phyloP scores from a whole-genome alignment of 2,888 invertebrate species.

The Drosophila quinaria region DNA sequence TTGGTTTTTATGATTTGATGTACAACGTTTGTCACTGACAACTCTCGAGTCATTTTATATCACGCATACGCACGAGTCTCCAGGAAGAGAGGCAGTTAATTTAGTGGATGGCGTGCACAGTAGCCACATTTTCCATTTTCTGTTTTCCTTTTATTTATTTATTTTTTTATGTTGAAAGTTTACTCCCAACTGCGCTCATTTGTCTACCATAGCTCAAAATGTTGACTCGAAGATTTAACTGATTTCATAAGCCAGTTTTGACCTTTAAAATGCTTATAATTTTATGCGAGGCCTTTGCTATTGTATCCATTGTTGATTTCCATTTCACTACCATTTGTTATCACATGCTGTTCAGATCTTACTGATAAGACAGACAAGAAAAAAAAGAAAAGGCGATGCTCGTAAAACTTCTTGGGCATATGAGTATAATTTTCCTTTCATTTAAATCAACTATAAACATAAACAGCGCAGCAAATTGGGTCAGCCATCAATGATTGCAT shows the following conservation, averaged over 20 bases:
- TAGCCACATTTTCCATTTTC: slow-evolving; percentile 36
- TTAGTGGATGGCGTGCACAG: slow-evolving; percentile 41
- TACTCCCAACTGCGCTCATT: slow-evolving; percentile 47
- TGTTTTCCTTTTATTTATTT: slow-evolving; percentile 5
- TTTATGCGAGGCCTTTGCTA: slow-evolving; percentile 66
- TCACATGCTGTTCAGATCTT: slow-evolving; percentile 61
- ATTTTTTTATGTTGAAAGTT: neutral
- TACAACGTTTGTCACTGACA: slow-evolving; percentile 48
- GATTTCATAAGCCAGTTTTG: slow-evolving; percentile 45
- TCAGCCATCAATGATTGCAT: slow-evolving; percentile 54
- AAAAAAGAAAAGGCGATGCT: slow-evolving; percentile 67
- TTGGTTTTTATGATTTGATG: slow-evolving; percentile 55
- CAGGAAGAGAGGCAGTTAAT: neutral
- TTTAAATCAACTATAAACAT: slow-evolving; percentile 42
- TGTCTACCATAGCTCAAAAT: slow-evolving; percentile 56
- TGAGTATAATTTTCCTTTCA: slow-evolving; percentile 34
- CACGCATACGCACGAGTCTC: slow-evolving; percentile 33
- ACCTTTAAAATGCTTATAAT: slow-evolving; percentile 63
- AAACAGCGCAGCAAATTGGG: slow-evolving; percentile 71
- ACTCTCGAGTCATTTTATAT: slow-evolving; percentile 11
- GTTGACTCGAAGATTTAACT: slow-evolving; percentile 48
- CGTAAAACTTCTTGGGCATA: slow-evolving; percentile 47
- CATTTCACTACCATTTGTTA: slow-evolving; percentile 66
- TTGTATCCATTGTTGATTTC: slow-evolving; percentile 52
- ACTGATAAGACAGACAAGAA: slow-evolving; percentile 72